Evolutionary conservation across 2,797 vertebrate genomes (phyloP).

Genomic region (Acipenser ruthenus): DNA sequence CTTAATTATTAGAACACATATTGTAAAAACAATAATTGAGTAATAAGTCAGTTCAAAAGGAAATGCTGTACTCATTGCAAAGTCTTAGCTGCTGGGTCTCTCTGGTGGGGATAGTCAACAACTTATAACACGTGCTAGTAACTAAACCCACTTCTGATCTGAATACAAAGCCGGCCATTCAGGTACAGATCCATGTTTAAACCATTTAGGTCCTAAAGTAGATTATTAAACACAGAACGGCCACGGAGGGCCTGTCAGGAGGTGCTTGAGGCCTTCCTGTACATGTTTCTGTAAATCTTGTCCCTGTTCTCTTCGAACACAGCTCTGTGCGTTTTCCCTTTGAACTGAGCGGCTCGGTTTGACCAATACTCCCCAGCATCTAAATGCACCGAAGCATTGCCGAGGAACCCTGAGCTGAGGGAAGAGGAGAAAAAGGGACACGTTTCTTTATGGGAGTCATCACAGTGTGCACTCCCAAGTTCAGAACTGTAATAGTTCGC

Average conservation of each 20-base stretch:
- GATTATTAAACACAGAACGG: neutral
- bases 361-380: conserved; percentile 55
- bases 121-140: too few species aligned
- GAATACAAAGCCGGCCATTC: neutral
- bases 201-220: neutral
- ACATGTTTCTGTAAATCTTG: conserved; percentile 71
- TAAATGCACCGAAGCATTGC: conserved; percentile 38
- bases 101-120: too few species aligned
- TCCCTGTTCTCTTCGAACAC: conserved; percentile 70
- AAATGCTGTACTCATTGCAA: too few species aligned
- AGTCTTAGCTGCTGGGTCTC: too few species aligned
- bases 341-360: conserved; percentile 43
- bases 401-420: conserved; percentile 40
- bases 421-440: conserved; percentile 16
- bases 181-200: neutral
- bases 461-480: too few species aligned
- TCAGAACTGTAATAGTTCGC: too few species aligned
- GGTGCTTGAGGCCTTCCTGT: conserved; percentile 50
- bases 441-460: too few species aligned
- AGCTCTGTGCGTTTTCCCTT: conserved; percentile 60
- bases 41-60: too few species aligned
- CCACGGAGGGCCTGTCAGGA: conserved; percentile 1
- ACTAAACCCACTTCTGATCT: neutral
- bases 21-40: too few species aligned
- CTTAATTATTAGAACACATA: too few species aligned